Evolutionary conservation across 2,888 invertebrate genomes (phyloP).

Genomic region (Maniola hyperantus): DNA sequence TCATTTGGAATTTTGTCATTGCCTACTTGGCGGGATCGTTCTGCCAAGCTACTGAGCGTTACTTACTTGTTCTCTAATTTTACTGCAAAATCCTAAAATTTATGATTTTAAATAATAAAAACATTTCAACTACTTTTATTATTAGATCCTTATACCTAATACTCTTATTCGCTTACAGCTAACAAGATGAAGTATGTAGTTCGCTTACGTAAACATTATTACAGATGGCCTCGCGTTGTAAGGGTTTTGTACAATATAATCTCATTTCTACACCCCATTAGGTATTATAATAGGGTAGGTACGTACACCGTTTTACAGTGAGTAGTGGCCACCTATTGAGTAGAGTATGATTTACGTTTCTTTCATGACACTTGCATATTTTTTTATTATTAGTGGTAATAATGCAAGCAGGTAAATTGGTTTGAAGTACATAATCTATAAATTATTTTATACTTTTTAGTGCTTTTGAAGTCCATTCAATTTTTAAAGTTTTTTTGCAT

Average conservation of each 20-base stretch:
- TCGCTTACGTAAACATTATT: constrained; percentile 23
- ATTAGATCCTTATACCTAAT: constrained; percentile 5
- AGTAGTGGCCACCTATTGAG: neutral
- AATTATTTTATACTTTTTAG: no score
- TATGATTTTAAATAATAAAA: no score
- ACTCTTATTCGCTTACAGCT: constrained; percentile 18
- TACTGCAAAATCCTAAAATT: no score
- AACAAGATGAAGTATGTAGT: constrained; percentile 27
- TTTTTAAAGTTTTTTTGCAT: no score
- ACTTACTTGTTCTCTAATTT: no score
- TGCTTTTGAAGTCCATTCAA: no score
- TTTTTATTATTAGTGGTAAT: neutral
- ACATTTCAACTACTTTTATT: neutral
- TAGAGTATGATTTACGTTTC: constrained; percentile 12
- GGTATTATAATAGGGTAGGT: constrained; percentile 45
- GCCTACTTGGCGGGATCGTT: no score
- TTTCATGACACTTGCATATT: constrained; percentile 1
- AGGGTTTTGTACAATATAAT: constrained; percentile 32
- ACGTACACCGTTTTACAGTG: neutral
- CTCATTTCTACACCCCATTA: constrained; percentile 20
- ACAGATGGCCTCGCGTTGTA: constrained; percentile 29
- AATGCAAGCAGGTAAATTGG: neutral
- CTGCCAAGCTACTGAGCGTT: no score
- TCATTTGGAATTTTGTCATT: no score
- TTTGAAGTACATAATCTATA: no score